Percentiles rank a stretch among this genome's conserved stretches.
phyloP scores from a whole-genome alignment of 2,797 vertebrate species.

The Dipus sagitta region DNA sequence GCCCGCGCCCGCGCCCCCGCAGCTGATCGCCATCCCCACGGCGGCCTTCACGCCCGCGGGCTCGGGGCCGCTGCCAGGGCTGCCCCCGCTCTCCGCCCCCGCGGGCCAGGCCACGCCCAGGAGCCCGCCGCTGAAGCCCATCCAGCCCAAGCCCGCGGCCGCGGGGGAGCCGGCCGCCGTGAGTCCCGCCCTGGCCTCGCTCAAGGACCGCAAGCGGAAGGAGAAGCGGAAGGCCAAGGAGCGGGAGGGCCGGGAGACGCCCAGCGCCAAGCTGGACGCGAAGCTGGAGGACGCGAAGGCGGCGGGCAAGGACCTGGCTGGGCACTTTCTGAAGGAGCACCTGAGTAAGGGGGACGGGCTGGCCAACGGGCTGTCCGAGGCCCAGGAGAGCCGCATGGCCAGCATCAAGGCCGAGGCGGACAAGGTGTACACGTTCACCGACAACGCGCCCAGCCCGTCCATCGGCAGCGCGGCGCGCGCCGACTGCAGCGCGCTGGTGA shows the following conservation, averaged over 20 bases:
- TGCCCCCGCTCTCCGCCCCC: constrained; percentile 93
- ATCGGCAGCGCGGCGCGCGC: constrained; percentile 95
- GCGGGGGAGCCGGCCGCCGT: constrained; percentile 95
- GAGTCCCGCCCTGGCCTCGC: constrained; percentile 93
- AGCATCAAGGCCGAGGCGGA: constrained; percentile 98
- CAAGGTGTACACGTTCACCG: constrained; percentile 99
- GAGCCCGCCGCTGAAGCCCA: constrained; percentile 96
- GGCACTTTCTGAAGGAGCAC: constrained; percentile 98
- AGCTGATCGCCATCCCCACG: constrained; percentile 97
- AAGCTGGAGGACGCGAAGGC: constrained; percentile 92
- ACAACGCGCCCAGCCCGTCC: constrained; percentile 98
- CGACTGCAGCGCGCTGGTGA: constrained; percentile 92
- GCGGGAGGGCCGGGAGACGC: constrained; percentile 94
- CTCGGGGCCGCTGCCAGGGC: constrained; percentile 90
- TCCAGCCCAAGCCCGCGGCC: constrained; percentile 97
- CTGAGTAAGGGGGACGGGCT: constrained; percentile 95
- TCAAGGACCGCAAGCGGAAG: constrained; percentile 97
- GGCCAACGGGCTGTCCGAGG: constrained; percentile 93
- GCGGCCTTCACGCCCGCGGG: constrained; percentile 91
- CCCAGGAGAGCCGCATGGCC: constrained; percentile 98
- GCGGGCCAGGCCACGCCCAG: constrained; percentile 95
- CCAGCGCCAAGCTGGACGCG: constrained; percentile 92
- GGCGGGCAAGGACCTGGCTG: constrained; percentile 92
- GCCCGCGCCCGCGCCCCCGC: constrained; percentile 95
- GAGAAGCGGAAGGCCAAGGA: constrained; percentile 97